A percentile compares a stretch with the other conserved stretches of the same genome.
Evolutionary conservation across 2,113 vertebrate species (phyloP).

Genomic region (Melanerpes formicivorus): DNA sequence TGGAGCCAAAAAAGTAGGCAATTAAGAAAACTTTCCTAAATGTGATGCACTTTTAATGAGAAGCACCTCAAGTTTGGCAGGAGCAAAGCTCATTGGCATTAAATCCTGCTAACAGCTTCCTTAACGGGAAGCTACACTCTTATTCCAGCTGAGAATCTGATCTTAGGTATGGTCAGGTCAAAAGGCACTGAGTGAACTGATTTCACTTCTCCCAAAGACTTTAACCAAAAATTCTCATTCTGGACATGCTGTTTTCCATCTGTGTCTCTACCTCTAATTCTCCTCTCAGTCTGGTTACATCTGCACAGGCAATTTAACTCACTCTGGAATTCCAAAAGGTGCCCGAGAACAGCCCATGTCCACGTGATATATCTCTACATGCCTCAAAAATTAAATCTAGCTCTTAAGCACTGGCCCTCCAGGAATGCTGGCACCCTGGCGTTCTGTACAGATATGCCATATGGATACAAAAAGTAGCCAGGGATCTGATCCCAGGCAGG

Average conservation of each 20-base stretch:
- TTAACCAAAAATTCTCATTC: slow-evolving; percentile 3
- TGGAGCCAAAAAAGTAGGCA: background rate
- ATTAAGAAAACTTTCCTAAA: background rate
- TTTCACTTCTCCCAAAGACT: background rate
- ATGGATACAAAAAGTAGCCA: slow-evolving; percentile 56
- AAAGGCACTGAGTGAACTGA: background rate
- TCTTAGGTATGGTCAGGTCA: background rate
- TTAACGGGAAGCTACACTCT: background rate
- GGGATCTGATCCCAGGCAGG: slow-evolving; percentile 37
- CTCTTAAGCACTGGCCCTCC: slow-evolving; percentile 26
- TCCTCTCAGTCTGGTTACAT: background rate
- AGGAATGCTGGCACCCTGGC: slow-evolving; percentile 43
- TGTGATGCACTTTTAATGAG: background rate
- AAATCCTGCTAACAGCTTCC: background rate
- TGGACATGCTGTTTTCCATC: background rate
- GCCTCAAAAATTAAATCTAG: slow-evolving; percentile 17
- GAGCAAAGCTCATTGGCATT: background rate
- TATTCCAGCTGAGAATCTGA: background rate
- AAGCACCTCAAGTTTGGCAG: background rate
- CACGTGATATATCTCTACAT: background rate
- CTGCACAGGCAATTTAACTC: slow-evolving; percentile 16
- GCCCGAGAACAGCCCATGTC: background rate
- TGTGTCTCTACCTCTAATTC: background rate
- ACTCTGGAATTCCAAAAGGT: background rate
- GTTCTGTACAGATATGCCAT: slow-evolving; percentile 31